Evolutionary conservation across 2,888 invertebrate genomes (phyloP), one percentile per base, ranked within the genome.

Genomic region (Hemistola chrysoprasaria): DNA sequence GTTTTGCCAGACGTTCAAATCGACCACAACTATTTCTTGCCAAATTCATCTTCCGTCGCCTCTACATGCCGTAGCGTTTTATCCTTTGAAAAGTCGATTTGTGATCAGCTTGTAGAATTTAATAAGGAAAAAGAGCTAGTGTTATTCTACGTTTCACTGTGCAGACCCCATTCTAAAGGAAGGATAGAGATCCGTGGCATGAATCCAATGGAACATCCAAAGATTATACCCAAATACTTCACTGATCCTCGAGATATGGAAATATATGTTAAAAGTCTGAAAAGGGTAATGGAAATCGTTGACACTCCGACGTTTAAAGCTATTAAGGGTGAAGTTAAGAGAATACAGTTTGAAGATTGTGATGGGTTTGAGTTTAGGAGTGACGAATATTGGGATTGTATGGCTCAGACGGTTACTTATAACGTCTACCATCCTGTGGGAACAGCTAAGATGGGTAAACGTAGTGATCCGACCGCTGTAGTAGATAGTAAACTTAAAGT

Each of bases 351-450:
- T 38, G 55, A 65, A 47, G 78, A 69, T 36, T 87, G 87, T 50
- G 78, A 87, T 59, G 57, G 45, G 1, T 59, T 63, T 11, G 67
- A 70, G 34, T 78, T 86, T 43, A 47, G 38, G 11, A 78, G 77
- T 57, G 70, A 79, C 31, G 63, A 69, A 1, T 86, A 84, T 53
- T 87, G 85, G 86, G 72, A 85, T 48, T 88, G 87, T 47, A 84
- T 87, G 76, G 74, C 84, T 7, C 71, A 75, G 50, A 79, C 80
- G 9, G 55, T 86, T 0, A 86, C 86, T 0, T 85, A 68, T 29
- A 78, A 86, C 36, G 84, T 86, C 1, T 86, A 85, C 38, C 87
- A 87, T 60, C 87, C 83, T 7, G 82, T 79, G 1, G 87, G 87
- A 3, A 86, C 87, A 5, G 80, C 75, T 8, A 85, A 81, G 50